phyloP scores from a whole-genome alignment of 2,888 invertebrate species.

The Lamproptera curius region DNA sequence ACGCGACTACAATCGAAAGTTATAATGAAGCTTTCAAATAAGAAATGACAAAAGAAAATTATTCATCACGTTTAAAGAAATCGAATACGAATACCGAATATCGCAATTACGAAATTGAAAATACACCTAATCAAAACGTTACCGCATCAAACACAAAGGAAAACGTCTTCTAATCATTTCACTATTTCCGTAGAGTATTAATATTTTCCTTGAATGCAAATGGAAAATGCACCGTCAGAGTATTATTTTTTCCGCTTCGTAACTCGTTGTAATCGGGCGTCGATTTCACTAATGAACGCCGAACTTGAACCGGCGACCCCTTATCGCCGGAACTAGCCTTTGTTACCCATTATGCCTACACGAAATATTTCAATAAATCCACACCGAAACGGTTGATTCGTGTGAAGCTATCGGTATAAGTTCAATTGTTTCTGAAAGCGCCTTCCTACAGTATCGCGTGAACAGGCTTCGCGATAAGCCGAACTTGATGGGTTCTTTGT shows the following conservation, averaged over 20 bases:
- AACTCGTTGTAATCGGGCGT: slow-evolving; percentile 25
- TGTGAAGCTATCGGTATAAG: slow-evolving; percentile 10
- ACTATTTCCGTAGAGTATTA: neutral
- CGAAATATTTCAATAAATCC: slow-evolving; percentile 17
- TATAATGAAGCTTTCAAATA: neutral
- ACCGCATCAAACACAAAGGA: neutral
- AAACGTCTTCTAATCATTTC: neutral
- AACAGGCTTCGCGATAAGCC: no score
- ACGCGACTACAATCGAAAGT: neutral
- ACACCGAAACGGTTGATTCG: slow-evolving; percentile 1
- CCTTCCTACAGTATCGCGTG: neutral
- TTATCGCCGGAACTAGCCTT: slow-evolving; percentile 20
- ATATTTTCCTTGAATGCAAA: neutral
- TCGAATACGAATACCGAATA: neutral
- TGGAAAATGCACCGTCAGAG: neutral
- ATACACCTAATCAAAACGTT: neutral
- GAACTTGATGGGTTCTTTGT: no score
- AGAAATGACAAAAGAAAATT: neutral
- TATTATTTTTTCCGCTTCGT: slow-evolving; percentile 21
- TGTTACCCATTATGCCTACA: slow-evolving; percentile 14
- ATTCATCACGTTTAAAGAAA: neutral
- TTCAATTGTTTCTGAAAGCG: neutral
- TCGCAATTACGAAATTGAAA: neutral
- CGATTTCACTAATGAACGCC: slow-evolving; percentile 42
- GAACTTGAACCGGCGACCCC: slow-evolving; percentile 38